A percentile compares a stretch with the other conserved stretches of the same genome.
phyloP scores from a whole-genome alignment of 2,888 invertebrate genomes.

The Drosophila austrosaltans region DNA sequence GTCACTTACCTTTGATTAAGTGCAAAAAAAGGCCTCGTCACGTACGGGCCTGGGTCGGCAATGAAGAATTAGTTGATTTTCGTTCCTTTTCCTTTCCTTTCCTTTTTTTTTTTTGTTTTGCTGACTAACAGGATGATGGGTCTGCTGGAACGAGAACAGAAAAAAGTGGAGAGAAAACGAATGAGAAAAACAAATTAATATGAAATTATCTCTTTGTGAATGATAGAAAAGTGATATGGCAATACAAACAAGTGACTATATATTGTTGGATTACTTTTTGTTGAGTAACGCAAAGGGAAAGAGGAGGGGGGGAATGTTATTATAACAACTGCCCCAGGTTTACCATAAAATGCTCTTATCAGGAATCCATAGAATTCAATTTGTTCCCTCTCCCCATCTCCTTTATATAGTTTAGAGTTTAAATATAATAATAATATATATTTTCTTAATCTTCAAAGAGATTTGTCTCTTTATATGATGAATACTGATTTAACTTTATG shows the following conservation, averaged over 20 bases:
- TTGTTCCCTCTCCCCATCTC: no score
- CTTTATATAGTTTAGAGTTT: no score
- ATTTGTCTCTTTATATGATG: no score
- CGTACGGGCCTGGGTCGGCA: constrained; percentile 41
- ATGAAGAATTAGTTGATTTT: constrained; percentile 7
- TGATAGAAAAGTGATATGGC: constrained; percentile 24
- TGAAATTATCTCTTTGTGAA: constrained; percentile 41
- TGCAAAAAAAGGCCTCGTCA: constrained; percentile 65
- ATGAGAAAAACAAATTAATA: constrained; percentile 53
- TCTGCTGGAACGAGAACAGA: constrained; percentile 29
- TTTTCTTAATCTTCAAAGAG: no score
- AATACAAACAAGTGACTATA: constrained; percentile 3
- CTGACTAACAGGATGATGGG: constrained; percentile 67
- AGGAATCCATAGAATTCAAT: neutral
- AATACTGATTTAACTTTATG: no score
- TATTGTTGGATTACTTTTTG: neutral
- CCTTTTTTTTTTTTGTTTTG: constrained; percentile 45
- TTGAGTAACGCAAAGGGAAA: neutral
- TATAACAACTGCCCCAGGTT: neutral
- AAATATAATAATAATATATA: no score
- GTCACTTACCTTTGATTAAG: constrained; percentile 66
- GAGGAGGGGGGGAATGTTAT: neutral
- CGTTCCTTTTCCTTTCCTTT: neutral
- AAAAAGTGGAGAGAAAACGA: constrained; percentile 32
- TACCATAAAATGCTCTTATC: neutral